Base-by-base conservation (phyloP, 2,888 invertebrate species). In the Drosophila testacea region DNA sequence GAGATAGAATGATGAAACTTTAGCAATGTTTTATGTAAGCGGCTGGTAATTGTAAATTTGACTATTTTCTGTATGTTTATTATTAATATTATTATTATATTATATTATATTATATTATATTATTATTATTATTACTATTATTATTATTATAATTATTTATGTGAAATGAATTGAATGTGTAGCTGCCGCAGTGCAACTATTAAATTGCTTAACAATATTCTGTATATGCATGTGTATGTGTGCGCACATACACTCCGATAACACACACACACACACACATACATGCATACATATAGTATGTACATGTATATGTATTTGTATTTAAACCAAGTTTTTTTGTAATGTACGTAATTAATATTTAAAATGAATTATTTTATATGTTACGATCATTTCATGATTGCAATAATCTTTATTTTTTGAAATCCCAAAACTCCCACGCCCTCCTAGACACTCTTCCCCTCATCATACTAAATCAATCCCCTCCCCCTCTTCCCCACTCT, bases 261-360 rank as follows among this genome's bases (percentile, higher is more conserved):
- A 44, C 50, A 50, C 50, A 50, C 50, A 51, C 65, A 63, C 34
- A 63, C 34, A 27, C 38, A 61, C 11, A 60, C 46, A 48, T 42
- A 61, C 48, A 30, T 67, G 39, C 32, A 56, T 59, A 50, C 55
- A 71, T 69, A 44, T 47, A 52, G 51, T 47, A 55, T 39, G 48
- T n/a, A 9, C 48, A 44, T 67, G 56, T 60, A 64, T 69, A 66
- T 63, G 63, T 69, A 67, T 79, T 70, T 77, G 50, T 70, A 73
- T 73, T 64, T 72, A 69, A 63, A 78, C 38, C 60, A 73, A 51
- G 46, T 55, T 76, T 77, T 76, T 74, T 75, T 75, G 65, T 79
- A 75, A 66, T 79, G 75, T 79, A 77, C 77, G 79, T 77, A 79
- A 77, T 71, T 79, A 77, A 79, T 79, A 79, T 79, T 65, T 75